phyloP scores from a whole-genome alignment of 2,888 invertebrate genomes.

The Platycheirus albimanus region DNA sequence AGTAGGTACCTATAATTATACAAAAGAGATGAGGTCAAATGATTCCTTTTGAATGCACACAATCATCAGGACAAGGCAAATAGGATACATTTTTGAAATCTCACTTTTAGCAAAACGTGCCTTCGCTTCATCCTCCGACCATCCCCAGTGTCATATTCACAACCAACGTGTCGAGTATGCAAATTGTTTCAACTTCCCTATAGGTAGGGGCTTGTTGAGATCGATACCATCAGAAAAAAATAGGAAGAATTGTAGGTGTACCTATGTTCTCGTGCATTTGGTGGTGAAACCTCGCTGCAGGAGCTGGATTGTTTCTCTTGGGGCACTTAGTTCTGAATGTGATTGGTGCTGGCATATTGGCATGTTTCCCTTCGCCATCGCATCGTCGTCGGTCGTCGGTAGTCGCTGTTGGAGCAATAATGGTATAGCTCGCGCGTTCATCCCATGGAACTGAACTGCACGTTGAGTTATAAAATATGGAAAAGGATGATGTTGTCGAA shows the following conservation, averaged over 20 bases:
- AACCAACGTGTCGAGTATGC: conserved; percentile 60
- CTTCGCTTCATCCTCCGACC: neutral
- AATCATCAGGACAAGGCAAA: conserved; percentile 11
- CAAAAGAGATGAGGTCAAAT: conserved; percentile 44
- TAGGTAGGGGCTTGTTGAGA: conserved; percentile 56
- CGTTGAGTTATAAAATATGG: conserved; percentile 44
- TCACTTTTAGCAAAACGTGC: conserved; percentile 37
- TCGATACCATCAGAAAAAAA: conserved; percentile 50
- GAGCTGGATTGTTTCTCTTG: conserved; percentile 13
- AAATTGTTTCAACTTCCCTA: conserved; percentile 62
- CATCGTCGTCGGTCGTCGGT: too few species aligned
- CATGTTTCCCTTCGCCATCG: conserved; percentile 26
- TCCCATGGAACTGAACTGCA: conserved; percentile 13
- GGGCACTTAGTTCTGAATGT: conserved; percentile 51
- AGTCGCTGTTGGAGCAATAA: neutral
- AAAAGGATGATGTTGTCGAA: conserved; percentile 29
- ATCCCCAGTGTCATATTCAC: conserved; percentile 4
- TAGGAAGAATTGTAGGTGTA: conserved; percentile 1
- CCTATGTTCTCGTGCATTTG: neutral
- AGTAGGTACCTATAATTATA: conserved; percentile 7
- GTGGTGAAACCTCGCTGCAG: conserved; percentile 28
- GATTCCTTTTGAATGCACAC: conserved; percentile 36
- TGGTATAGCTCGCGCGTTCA: neutral
- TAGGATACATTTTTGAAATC: conserved; percentile 49
- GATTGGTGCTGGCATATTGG: conserved; percentile 67